These are phyloP conservation scores for Netelia inedita DNA, from an alignment of 2,888 invertebrate species.

Conservation along the genomic window DNA sequence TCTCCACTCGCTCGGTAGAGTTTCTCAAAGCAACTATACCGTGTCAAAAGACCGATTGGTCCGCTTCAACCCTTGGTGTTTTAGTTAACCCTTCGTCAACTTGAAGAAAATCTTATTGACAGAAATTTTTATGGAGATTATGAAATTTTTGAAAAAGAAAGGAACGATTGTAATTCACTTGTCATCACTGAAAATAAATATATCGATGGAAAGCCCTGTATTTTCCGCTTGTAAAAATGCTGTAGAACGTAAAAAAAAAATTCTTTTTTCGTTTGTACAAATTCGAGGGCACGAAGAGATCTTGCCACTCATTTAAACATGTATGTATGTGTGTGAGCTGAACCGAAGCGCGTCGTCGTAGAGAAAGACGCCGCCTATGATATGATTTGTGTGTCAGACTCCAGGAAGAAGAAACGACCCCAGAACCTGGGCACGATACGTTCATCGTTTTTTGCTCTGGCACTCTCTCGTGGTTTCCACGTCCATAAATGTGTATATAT, in stretches of 20 bases:
- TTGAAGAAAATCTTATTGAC: too few relatives aligned
- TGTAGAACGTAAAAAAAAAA: background rate
- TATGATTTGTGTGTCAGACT: constrained; percentile 83
- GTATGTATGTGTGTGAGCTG: constrained; percentile 30
- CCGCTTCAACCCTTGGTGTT: background rate
- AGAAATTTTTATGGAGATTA: too few relatives aligned
- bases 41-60: constrained; percentile 68
- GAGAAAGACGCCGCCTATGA: constrained; percentile 65
- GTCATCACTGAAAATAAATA: too few relatives aligned
- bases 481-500: constrained; percentile 19
- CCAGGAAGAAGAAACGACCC: constrained; percentile 75
- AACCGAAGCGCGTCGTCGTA: constrained; percentile 45
- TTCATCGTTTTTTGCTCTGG: constrained; percentile 53
- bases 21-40: constrained; percentile 63
- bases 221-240: too few relatives aligned
- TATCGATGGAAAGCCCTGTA: too few relatives aligned
- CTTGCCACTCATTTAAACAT: constrained; percentile 39
- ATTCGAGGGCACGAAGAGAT: background rate
- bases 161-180: too few relatives aligned
- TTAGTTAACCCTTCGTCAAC: too few relatives aligned
- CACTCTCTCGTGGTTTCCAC: constrained; percentile 41
- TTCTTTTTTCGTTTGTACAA: constrained; percentile 47
- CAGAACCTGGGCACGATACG: constrained; percentile 58
- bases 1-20: constrained; percentile 5
- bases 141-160: too few relatives aligned